A percentile compares a stretch with the other conserved stretches of the same genome.
Conservation (phyloP, 2,888 invertebrate species). For the Sesia apiformis region DNA sequence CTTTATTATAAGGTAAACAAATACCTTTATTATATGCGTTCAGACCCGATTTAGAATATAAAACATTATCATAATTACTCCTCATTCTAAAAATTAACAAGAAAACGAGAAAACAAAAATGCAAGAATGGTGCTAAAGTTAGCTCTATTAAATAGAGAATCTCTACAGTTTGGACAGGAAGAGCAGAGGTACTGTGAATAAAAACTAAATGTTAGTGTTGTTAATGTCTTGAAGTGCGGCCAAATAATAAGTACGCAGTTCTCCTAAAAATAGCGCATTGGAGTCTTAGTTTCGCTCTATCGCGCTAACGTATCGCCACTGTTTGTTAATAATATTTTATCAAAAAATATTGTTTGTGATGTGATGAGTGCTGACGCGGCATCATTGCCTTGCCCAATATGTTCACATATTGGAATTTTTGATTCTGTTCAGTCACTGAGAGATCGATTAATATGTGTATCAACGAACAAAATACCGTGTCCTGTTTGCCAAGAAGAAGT, state of each 20-base stretch:
- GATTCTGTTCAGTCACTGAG: conserved; percentile 80
- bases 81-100: too few relatives aligned
- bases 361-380: conserved; percentile 67
- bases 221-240: conserved; percentile 53
- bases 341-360: conserved; percentile 10
- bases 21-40: too few relatives aligned
- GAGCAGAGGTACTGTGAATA: background rate
- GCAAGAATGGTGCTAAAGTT: too few relatives aligned
- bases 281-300: conserved; percentile 45
- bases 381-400: conserved; percentile 83
- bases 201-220: background rate
- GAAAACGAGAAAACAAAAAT: too few relatives aligned
- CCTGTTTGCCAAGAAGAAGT: conserved; percentile 86
- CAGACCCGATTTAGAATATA: too few relatives aligned
- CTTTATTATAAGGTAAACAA: too few relatives aligned
- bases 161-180: too few relatives aligned
- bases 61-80: too few relatives aligned
- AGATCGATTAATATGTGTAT: conserved; percentile 81
- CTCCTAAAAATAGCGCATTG: conserved; percentile 56
- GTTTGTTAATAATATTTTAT: conserved; percentile 1
- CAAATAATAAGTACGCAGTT: conserved; percentile 41
- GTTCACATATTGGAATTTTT: conserved; percentile 81
- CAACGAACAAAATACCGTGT: conserved; percentile 83
- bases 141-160: too few relatives aligned
- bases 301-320: conserved; percentile 3